Conservation (phyloP, 2,888 invertebrate genomes). For the Aleiodes testaceus region DNA sequence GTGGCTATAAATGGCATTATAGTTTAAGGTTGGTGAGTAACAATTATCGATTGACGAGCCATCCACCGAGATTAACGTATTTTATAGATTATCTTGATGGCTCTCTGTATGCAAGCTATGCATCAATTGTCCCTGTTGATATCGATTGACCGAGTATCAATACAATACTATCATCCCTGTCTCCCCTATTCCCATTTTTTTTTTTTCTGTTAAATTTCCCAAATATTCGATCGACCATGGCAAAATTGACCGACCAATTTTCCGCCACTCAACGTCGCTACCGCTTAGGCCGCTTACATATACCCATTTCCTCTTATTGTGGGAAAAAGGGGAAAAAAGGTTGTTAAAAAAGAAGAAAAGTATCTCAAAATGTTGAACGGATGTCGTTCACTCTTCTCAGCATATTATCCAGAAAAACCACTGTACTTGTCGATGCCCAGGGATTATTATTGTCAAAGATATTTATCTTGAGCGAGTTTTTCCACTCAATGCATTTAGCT, state of each 20-base stretch:
- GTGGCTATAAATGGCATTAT: conserved; percentile 27
- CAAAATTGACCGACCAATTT: conserved; percentile 56
- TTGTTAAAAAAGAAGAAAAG: conserved; percentile 38
- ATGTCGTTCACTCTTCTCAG: conserved; percentile 32
- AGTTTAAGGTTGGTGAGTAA: conserved; percentile 3
- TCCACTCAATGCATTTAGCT: conserved; percentile 38
- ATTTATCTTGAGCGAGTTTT: conserved; percentile 44
- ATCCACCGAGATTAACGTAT: conserved; percentile 13
- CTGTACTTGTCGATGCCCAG: conserved; percentile 16
- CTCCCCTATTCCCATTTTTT: background rate
- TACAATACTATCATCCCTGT: conserved; percentile 1
- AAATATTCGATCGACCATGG: conserved; percentile 34
- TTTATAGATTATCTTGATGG: conserved; percentile 20
- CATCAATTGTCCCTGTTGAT: conserved; percentile 8
- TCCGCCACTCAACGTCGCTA: conserved; percentile 62
- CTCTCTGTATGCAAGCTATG: conserved; percentile 6
- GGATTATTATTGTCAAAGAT: conserved; percentile 46
- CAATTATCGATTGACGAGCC: conserved; percentile 21
- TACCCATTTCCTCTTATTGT: conserved; percentile 9
- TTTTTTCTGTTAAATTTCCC: conserved; percentile 21
- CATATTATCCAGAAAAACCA: conserved; percentile 36
- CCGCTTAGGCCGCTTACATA: conserved; percentile 50
- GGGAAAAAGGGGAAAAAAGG: conserved; percentile 18
- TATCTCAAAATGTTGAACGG: conserved; percentile 55
- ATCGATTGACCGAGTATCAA: conserved; percentile 30